Base-by-base conservation (phyloP, 2,113 vertebrate genomes). In the Cathartes aura region DNA sequence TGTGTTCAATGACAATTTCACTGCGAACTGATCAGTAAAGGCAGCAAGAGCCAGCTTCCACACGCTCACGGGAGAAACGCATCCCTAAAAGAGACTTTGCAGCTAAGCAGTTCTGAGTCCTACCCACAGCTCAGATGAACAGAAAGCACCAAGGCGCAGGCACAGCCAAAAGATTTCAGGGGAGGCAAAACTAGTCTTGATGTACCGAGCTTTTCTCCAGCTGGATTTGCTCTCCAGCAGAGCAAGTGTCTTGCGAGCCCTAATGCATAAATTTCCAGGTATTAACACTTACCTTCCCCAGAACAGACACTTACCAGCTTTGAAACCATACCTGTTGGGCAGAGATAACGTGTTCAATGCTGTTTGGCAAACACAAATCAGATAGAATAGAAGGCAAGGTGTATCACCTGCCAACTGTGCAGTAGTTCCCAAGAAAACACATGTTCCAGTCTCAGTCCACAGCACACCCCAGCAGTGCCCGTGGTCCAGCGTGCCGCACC, bases 61-160 rank as follows among this genome's bases (percentile, higher is more conserved):
- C 6, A 0, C 0, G 2, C 64, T 71, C 30, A 1, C 0, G n/a
- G 34, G 50, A 91, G 30, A 34, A 82, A 58, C 11, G 2, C 17
- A 47, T 36, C 27, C 52, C 56, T 64, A 15, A 1, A 16, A 59
- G n/a, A 67, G 48, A 32, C 42, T 23, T 27, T 27, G 34, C 68
- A 91, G 70, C 58, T 32, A 43, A 71, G 76, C 48, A 78, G 40
- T 3, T 82, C 74, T 12, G 52, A 89, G 58, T 27, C 58, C 66
- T 14, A 2, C 2, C 68, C 60, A 62, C 59, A 26, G 67, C 87
- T 74, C 64, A 53, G 47, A 47, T 9, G 47, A 60, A 56, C 0
- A 1, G 71, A 23, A 89, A 93, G 53, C 53, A 93, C 58, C 88
- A 16, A 88, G 58, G 58, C 26, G 66, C 50, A 78, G 45, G 17